Conservation (phyloP, 2,797 vertebrate genomes). For the Gymnopithys bicolor region DNA sequence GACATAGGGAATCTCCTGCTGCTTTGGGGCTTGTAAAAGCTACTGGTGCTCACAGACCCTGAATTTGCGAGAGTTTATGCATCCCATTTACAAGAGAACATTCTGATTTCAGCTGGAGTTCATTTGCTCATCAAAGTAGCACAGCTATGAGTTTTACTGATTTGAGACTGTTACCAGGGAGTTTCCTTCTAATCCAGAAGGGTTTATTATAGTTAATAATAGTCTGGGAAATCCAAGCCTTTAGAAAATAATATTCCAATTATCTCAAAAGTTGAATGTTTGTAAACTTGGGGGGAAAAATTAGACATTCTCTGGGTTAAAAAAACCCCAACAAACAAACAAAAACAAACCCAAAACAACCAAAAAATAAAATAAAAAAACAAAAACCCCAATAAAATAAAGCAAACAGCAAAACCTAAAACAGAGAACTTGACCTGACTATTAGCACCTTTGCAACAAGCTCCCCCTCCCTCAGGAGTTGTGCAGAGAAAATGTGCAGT, state of each 20-base stretch:
- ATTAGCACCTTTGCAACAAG: background rate
- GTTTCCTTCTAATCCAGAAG: conserved; percentile 38
- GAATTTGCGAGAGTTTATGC: conserved; percentile 21
- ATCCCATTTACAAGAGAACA: conserved; percentile 53
- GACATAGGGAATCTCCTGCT: conserved; percentile 37
- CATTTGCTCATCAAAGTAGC: conserved; percentile 49
- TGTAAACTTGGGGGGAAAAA: background rate
- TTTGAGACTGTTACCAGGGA: conserved; percentile 62
- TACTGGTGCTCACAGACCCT: background rate
- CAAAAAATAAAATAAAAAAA: too few relatives aligned
- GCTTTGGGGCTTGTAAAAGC: conserved; percentile 16
- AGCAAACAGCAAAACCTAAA: background rate
- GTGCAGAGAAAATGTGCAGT: background rate
- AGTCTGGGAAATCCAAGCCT: conserved; percentile 41
- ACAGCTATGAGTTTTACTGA: conserved; percentile 18
- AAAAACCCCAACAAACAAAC: too few relatives aligned
- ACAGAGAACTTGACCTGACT: background rate
- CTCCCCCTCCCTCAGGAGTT: background rate
- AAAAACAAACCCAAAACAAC: too few relatives aligned
- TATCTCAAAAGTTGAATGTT: background rate
- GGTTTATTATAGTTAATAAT: conserved; percentile 32
- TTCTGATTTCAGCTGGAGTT: conserved; percentile 65
- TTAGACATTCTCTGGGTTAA: background rate
- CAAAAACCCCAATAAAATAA: background rate
- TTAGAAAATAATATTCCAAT: conserved; percentile 8